A percentile compares a stretch with the other conserved stretches of the same genome.
These are phyloP conservation scores for Melanostoma scalare DNA, from an alignment of 2,888 invertebrate species.

Conservation along the genomic window DNA sequence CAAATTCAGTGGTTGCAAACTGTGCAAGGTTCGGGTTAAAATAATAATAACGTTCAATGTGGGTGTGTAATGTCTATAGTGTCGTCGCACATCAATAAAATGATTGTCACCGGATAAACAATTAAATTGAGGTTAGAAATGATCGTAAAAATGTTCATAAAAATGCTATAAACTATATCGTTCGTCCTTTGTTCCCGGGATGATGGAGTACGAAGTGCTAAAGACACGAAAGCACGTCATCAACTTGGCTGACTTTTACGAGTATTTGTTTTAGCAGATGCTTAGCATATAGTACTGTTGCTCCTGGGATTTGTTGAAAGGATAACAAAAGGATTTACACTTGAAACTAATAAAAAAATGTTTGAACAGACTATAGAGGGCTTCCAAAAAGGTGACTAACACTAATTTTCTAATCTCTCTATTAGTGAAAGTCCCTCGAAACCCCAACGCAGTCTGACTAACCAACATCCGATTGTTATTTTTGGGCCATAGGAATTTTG, in stretches of 20 bases:
- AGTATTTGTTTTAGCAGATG: conserved; percentile 66
- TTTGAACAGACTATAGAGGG: conserved; percentile 7
- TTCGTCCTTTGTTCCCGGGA: conserved; percentile 46
- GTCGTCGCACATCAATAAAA: conserved; percentile 77
- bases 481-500: background rate
- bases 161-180: conserved; percentile 79
- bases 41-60: conserved; percentile 29
- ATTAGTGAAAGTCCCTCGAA: conserved; percentile 45
- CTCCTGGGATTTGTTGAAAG: conserved; percentile 53
- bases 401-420: conserved; percentile 65
- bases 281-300: conserved; percentile 49
- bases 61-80: conserved; percentile 18
- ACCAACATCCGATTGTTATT: no score
- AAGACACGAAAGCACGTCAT: conserved; percentile 49
- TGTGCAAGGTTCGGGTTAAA: conserved; percentile 60
- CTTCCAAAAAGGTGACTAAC: conserved; percentile 15
- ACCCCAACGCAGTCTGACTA: background rate
- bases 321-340: conserved; percentile 71
- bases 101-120: conserved; percentile 83
- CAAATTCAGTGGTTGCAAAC: conserved; percentile 66
- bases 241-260: conserved; percentile 68
- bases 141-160: conserved; percentile 81
- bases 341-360: conserved; percentile 59
- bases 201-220: conserved; percentile 4
- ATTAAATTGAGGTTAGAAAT: conserved; percentile 82